These are phyloP conservation scores for Montipora foliosa DNA, from an alignment of 64 coral and sea anemone genomes.

Conservation along the genomic window DNA sequence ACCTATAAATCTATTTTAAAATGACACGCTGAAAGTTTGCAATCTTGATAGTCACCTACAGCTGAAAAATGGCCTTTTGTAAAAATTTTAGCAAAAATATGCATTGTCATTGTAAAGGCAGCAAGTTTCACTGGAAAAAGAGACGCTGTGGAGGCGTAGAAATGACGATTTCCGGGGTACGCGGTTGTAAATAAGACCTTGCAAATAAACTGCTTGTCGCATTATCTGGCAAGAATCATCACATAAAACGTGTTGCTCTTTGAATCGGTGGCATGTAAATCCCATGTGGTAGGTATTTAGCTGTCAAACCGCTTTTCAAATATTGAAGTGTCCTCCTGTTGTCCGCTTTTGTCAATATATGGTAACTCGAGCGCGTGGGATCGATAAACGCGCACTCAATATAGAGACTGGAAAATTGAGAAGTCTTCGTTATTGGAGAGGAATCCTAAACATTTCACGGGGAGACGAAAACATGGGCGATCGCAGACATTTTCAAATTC, in stretches of 20 bases:
- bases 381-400: neutral
- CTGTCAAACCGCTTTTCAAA: neutral
- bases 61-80: too few species aligned
- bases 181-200: neutral
- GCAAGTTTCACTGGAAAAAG: too few species aligned
- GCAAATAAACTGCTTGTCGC: neutral
- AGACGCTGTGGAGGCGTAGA: too few species aligned
- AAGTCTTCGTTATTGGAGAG: neutral
- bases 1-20: too few species aligned
- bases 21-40: too few species aligned
- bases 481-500: slow-evolving; percentile 39
- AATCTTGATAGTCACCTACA: too few species aligned
- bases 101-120: too few species aligned
- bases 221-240: neutral
- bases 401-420: neutral
- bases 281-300: too few species aligned
- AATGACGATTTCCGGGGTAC: too few species aligned
- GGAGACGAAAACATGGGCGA: slow-evolving; percentile 41
- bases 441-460: neutral
- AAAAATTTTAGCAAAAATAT: too few species aligned
- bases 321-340: neutral
- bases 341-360: too few species aligned
- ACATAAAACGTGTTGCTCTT: neutral
- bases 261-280: neutral
- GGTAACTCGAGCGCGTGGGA: too few species aligned